Percentiles rank a stretch among this genome's conserved stretches.
These are phyloP conservation scores for Tetranychus cinnabarinus DNA, from an alignment of 1,140 invertebrate species.

Conservation along the genomic window DNA sequence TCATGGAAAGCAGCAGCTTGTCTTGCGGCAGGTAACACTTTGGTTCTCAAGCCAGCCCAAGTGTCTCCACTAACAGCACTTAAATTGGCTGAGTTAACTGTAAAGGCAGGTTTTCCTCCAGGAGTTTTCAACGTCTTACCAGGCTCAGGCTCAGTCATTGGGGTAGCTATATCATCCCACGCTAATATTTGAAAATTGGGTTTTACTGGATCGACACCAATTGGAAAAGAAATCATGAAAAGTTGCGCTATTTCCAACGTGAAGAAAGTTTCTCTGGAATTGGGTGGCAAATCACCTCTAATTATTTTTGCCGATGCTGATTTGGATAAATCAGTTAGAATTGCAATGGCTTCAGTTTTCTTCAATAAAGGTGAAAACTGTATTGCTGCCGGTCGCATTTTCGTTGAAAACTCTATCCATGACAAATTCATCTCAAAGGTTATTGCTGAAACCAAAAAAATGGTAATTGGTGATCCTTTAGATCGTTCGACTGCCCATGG, in stretches of 20 bases:
- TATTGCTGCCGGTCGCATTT: conserved; percentile 82
- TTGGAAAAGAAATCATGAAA: conserved; percentile 46
- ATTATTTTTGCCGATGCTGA: conserved; percentile 83
- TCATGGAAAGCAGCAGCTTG: conserved; percentile 35
- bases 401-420: conserved; percentile 70
- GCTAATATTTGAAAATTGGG: conserved; percentile 61
- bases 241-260: conserved; percentile 66
- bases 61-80: conserved; percentile 21
- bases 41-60: conserved; percentile 38
- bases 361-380: conserved; percentile 98
- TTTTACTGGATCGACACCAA: conserved; percentile 71
- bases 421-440: conserved; percentile 59
- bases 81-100: conserved; percentile 14
- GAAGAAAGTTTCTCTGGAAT: conserved; percentile 64
- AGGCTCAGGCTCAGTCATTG: conserved; percentile 49
- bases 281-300: conserved; percentile 83
- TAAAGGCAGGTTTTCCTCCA: conserved; percentile 62
- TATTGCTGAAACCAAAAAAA: conserved; percentile 55
- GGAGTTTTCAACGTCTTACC: conserved; percentile 84
- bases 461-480: conserved; percentile 70
- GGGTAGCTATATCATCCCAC: conserved; percentile 63
- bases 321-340: conserved; percentile 65
- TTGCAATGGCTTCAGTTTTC: conserved; percentile 77
- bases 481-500: conserved; percentile 65
- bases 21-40: conserved; percentile 36